Conservation (phyloP, 2,888 invertebrate species). For the Thymelicus acteon region DNA sequence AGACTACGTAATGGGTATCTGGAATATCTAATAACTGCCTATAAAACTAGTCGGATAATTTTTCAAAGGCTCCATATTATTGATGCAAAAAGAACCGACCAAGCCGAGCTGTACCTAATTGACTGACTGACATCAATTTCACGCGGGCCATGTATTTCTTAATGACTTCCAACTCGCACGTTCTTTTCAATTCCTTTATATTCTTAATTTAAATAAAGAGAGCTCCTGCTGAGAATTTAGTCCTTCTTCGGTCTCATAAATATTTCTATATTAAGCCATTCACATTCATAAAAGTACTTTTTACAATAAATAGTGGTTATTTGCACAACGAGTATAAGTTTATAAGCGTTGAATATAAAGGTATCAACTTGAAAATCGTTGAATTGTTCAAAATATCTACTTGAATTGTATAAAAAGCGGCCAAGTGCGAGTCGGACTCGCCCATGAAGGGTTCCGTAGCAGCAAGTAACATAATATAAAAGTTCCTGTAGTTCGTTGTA, state of each 20-base stretch:
- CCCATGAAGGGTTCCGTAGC: no score
- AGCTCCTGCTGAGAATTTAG: background rate
- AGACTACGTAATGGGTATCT: slow-evolving; percentile 49
- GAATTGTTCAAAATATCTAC: no score
- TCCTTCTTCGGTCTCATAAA: slow-evolving; percentile 8
- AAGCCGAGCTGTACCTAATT: slow-evolving; percentile 28
- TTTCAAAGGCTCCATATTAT: slow-evolving; percentile 9
- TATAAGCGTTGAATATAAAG: background rate
- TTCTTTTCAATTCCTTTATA: slow-evolving; percentile 21
- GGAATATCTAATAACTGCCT: slow-evolving; percentile 50
- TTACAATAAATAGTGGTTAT: slow-evolving; percentile 13
- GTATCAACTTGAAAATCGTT: no score
- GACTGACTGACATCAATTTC: slow-evolving; percentile 41
- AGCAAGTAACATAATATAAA: no score
- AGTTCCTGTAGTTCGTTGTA: no score
- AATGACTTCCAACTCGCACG: slow-evolving; percentile 21
- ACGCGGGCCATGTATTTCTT: slow-evolving; percentile 17
- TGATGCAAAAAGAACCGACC: slow-evolving; percentile 20
- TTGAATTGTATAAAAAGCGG: no score
- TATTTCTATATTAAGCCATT: slow-evolving; percentile 26
- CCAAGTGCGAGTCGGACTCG: no score
- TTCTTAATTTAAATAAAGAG: slow-evolving; percentile 15
- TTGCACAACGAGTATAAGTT: background rate
- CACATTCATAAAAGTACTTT: slow-evolving; percentile 14
- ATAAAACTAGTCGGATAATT: slow-evolving; percentile 30